Evolutionary conservation across 2,888 invertebrate genomes (phyloP).

Genomic region (Hemaris fuciformis): DNA sequence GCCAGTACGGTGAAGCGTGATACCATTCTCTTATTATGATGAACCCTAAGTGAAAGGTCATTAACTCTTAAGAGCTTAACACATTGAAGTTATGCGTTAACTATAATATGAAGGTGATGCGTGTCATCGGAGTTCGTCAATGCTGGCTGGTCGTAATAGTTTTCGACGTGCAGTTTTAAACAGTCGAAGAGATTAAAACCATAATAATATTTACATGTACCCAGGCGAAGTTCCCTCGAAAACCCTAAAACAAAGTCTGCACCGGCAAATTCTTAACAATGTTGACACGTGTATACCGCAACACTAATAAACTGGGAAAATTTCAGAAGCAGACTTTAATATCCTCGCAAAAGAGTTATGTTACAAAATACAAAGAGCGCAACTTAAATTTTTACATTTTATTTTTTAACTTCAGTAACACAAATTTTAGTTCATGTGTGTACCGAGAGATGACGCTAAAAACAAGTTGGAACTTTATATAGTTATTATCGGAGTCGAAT

Average conservation of each 20-base stretch:
- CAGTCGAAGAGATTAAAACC: neutral
- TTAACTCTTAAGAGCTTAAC: too few relatives aligned
- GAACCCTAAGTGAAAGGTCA: too few relatives aligned
- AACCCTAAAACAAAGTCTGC: slow-evolving; percentile 7
- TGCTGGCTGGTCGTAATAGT: too few relatives aligned
- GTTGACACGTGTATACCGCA: neutral
- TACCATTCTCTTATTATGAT: too few relatives aligned
- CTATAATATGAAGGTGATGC: too few relatives aligned
- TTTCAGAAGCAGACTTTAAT: slow-evolving; percentile 1
- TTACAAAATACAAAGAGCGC: neutral
- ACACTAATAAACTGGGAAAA: neutral
- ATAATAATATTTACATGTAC: neutral
- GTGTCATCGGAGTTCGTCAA: too few relatives aligned
- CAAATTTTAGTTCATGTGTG: neutral
- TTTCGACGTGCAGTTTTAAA: too few relatives aligned
- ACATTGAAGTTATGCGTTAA: too few relatives aligned
- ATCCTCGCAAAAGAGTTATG: neutral
- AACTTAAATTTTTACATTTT: neutral
- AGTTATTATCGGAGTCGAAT: too few relatives aligned
- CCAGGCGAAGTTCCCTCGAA: neutral
- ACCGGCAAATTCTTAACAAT: neutral
- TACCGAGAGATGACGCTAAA: neutral
- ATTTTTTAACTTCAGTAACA: neutral
- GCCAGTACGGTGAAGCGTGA: too few relatives aligned
- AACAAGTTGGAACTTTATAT: neutral